Percentiles rank a stretch among this genome's conserved stretches.
Evolutionary conservation across 2,888 invertebrate genomes (phyloP).

Genomic region (Lepetodrilus schrolli): DNA sequence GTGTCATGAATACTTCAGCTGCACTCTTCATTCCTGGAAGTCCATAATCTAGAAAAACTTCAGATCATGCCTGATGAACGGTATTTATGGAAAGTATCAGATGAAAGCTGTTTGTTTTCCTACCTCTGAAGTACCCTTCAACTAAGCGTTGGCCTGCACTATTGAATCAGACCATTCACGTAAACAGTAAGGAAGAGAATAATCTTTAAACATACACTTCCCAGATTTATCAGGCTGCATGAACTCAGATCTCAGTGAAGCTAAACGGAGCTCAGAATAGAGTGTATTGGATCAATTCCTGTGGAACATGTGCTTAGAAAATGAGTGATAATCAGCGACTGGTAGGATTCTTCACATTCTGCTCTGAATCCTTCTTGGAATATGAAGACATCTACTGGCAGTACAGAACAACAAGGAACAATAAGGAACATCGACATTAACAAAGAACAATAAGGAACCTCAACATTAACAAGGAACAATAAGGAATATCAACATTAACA

Average conservation of each 20-base stretch:
- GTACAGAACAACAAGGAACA: too few relatives aligned
- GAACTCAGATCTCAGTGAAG: neutral
- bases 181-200: neutral
- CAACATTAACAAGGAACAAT: too few relatives aligned
- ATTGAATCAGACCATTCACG: neutral
- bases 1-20: too few relatives aligned
- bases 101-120: neutral
- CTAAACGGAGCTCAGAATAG: neutral
- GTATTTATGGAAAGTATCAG: neutral
- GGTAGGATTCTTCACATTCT: too few relatives aligned
- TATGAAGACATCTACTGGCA: too few relatives aligned
- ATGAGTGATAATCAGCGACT: neutral
- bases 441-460: too few relatives aligned
- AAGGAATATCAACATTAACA: too few relatives aligned
- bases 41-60: neutral
- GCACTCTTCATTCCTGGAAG: too few relatives aligned
- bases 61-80: neutral
- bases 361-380: too few relatives aligned
- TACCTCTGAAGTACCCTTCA: neutral
- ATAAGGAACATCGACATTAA: too few relatives aligned
- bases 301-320: neutral
- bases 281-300: neutral
- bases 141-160: neutral
- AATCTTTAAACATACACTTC: neutral
- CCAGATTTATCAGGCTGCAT: neutral